Evolutionary conservation across 1,140 invertebrate species (phyloP).

Genomic region (Hylyphantes graminicola): DNA sequence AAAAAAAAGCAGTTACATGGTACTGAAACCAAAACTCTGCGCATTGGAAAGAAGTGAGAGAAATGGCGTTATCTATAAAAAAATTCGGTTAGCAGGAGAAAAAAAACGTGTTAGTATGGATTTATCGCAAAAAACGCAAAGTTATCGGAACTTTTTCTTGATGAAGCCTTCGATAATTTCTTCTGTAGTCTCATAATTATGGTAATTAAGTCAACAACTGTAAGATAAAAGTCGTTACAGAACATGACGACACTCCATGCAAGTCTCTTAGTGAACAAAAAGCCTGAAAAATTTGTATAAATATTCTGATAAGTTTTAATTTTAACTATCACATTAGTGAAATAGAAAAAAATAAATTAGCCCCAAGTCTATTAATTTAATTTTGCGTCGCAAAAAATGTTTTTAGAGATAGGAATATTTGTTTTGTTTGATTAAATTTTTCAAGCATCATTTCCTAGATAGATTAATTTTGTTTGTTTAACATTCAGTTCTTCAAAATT

Average conservation of each 20-base stretch:
- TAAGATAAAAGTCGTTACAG: conserved; percentile 35
- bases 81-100: background rate
- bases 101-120: conserved; percentile 10
- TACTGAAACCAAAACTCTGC: no score
- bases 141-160: conserved; percentile 18
- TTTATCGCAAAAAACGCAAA: conserved; percentile 24
- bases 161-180: conserved; percentile 48
- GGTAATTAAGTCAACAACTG: conserved; percentile 40
- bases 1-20: no score
- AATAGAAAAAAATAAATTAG: no score
- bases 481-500: no score
- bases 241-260: conserved; percentile 9
- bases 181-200: conserved; percentile 35
- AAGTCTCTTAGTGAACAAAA: conserved; percentile 17
- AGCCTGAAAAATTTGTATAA: conserved; percentile 19
- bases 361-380: no score
- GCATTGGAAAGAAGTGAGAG: no score
- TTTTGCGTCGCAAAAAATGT: no score
- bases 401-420: no score
- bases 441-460: no score
- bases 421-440: no score
- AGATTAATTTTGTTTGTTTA: no score
- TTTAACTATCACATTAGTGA: background rate
- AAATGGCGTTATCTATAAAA: background rate
- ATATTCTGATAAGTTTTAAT: conserved; percentile 38